phyloP scores from a whole-genome alignment of 1,140 invertebrate genomes.

The Medauroidea extradentata region DNA sequence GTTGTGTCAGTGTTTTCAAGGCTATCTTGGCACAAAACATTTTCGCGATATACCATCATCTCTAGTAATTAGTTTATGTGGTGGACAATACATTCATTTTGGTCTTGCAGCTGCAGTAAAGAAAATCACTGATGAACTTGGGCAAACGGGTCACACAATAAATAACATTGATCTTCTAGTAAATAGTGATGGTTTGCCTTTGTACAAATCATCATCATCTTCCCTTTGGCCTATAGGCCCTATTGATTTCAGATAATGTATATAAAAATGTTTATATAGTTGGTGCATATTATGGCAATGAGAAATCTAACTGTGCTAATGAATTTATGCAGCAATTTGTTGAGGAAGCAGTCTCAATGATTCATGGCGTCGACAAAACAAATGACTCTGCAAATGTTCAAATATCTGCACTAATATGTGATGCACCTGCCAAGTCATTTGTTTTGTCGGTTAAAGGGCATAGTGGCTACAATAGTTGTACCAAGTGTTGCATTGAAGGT shows the following conservation, averaged over 20 bases:
- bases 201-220: slow-evolving; percentile 14
- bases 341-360: slow-evolving; percentile 20
- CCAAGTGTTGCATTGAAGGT: slow-evolving; percentile 35
- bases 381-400: slow-evolving; percentile 18
- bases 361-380: slow-evolving; percentile 13
- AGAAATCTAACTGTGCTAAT: slow-evolving; percentile 18
- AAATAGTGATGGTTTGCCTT: slow-evolving; percentile 21
- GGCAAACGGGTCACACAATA: not conserved
- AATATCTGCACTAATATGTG: slow-evolving; percentile 35
- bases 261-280: slow-evolving; percentile 21
- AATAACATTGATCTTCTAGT: slow-evolving; percentile 16
- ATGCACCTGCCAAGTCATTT: slow-evolving; percentile 41
- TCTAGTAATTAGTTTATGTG: slow-evolving; percentile 4
- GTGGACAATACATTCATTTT: slow-evolving; percentile 22
- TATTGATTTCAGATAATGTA: slow-evolving; percentile 15
- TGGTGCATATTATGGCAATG: slow-evolving; percentile 19
- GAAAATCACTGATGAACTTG: slow-evolving; percentile 2
- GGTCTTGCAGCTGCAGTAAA: slow-evolving; percentile 9
- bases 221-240: slow-evolving; percentile 34
- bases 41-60: no score
- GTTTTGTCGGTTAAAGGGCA: slow-evolving; percentile 36
- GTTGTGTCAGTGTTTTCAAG: no score
- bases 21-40: no score
- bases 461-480: slow-evolving; percentile 36
- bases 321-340: slow-evolving; percentile 22